These are phyloP conservation scores for Accipiter cooperii DNA, from an alignment of 2,113 vertebrate genomes.

Conservation along the genomic window DNA sequence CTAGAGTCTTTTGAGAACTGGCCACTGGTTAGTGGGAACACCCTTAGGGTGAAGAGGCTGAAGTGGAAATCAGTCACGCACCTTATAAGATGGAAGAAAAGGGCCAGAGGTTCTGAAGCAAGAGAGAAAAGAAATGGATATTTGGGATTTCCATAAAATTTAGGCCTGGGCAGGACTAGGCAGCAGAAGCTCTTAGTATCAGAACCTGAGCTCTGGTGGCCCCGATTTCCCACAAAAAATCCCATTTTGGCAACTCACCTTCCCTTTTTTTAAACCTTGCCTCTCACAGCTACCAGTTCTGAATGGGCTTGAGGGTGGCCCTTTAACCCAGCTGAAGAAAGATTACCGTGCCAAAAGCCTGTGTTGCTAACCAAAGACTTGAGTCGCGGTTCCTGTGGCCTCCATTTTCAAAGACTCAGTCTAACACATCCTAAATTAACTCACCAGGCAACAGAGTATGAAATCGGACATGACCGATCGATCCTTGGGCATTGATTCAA, in stretches of 20 bases:
- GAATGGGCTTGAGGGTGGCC: background rate
- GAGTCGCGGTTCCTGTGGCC: background rate
- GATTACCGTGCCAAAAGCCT: background rate
- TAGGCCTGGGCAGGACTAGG: background rate
- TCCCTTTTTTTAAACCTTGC: background rate
- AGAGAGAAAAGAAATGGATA: background rate
- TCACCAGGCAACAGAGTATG: slow-evolving; percentile 64
- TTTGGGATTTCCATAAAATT: background rate
- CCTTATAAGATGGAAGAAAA: background rate
- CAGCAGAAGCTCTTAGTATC: background rate
- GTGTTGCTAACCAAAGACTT: background rate
- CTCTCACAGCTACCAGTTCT: background rate
- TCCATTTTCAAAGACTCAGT: background rate
- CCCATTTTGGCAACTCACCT: background rate
- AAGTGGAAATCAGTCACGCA: background rate
- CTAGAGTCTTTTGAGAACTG: background rate
- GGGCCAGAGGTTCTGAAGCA: background rate
- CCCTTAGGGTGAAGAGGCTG: background rate
- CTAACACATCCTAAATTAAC: slow-evolving; percentile 40
- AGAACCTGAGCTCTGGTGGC: background rate
- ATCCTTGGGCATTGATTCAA: slow-evolving; percentile 63
- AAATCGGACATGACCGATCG: slow-evolving; percentile 79
- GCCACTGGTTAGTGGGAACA: background rate
- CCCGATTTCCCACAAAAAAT: background rate
- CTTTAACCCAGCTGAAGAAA: background rate